A percentile compares a stretch with the other conserved stretches of the same genome.
Conservation (phyloP, 2,113 vertebrate genomes). For the Bombycilla garrulus region DNA sequence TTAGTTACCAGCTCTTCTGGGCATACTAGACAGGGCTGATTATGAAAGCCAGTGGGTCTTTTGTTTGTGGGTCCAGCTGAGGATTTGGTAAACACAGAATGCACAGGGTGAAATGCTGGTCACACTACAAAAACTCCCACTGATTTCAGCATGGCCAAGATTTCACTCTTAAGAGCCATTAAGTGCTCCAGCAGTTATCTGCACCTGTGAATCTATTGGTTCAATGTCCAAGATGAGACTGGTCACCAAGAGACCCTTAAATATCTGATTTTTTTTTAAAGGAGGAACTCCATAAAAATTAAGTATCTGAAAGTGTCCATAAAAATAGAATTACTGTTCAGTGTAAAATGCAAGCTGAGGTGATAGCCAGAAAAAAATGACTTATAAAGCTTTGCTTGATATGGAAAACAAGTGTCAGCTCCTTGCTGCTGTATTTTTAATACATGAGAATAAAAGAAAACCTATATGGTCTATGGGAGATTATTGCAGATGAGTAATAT, state of each 20-base stretch:
- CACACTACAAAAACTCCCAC: neutral
- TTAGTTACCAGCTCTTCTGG: neutral
- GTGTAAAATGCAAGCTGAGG: neutral
- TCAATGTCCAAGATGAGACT: neutral
- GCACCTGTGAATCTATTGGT: neutral
- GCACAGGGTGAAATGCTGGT: neutral
- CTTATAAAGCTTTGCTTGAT: neutral
- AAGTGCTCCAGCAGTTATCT: neutral
- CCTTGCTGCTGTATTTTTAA: neutral
- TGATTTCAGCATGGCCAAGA: neutral
- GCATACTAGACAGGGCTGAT: neutral
- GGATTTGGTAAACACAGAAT: neutral
- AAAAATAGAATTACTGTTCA: conserved; percentile 23
- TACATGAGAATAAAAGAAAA: neutral
- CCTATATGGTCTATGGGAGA: neutral
- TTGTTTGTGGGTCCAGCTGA: neutral
- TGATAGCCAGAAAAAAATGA: conserved; percentile 10
- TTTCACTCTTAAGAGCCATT: neutral
- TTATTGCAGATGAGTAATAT: conserved; percentile 38
- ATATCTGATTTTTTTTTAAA: neutral
- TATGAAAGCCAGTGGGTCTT: neutral
- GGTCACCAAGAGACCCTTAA: neutral
- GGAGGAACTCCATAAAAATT: neutral
- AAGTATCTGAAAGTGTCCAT: conserved; percentile 10
- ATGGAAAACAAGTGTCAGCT: conserved; percentile 13